These are phyloP conservation scores for Sebastiscus tertius DNA, from an alignment of 2,797 vertebrate species.

Conservation along the genomic window DNA sequence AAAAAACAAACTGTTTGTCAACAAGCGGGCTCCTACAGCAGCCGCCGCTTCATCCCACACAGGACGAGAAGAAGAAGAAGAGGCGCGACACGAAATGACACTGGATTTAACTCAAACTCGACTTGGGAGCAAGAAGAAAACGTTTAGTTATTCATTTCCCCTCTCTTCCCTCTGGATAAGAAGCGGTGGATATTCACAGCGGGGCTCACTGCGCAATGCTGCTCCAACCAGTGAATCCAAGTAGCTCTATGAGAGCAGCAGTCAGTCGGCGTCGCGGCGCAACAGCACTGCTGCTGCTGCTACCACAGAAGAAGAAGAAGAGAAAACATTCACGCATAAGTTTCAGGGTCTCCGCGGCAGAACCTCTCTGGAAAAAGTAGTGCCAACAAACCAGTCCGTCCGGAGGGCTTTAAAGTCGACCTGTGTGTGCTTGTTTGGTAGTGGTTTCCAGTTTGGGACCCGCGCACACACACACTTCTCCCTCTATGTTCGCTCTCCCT, in stretches of 20 bases:
- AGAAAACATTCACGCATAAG: constrained; percentile 36
- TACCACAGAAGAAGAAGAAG: constrained; percentile 28
- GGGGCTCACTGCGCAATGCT: constrained; percentile 62
- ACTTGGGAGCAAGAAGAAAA: background rate
- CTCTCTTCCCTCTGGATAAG: constrained; percentile 39
- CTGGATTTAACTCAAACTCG: background rate
- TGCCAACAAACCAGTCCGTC: background rate
- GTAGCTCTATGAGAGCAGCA: constrained; percentile 11
- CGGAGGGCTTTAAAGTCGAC: background rate
- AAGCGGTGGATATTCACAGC: constrained; percentile 14
- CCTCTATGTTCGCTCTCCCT: constrained; percentile 30
- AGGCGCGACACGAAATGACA: background rate
- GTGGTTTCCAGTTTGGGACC: constrained; percentile 52
- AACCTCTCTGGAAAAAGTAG: constrained; percentile 16
- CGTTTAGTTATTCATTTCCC: constrained; percentile 60
- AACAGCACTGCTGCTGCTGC: constrained; percentile 36
- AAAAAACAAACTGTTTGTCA: constrained; percentile 60
- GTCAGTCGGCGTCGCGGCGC: constrained; percentile 31
- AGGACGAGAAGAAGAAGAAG: background rate
- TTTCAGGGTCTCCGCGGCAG: constrained; percentile 47
- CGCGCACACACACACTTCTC: constrained; percentile 5
- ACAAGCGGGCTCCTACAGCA: constrained; percentile 68
- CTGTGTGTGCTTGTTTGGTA: background rate
- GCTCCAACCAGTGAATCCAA: constrained; percentile 60
- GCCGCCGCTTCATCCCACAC: constrained; percentile 63